Conservation (phyloP, 2,888 invertebrate species). For the Pseudanteris insignis region DNA sequence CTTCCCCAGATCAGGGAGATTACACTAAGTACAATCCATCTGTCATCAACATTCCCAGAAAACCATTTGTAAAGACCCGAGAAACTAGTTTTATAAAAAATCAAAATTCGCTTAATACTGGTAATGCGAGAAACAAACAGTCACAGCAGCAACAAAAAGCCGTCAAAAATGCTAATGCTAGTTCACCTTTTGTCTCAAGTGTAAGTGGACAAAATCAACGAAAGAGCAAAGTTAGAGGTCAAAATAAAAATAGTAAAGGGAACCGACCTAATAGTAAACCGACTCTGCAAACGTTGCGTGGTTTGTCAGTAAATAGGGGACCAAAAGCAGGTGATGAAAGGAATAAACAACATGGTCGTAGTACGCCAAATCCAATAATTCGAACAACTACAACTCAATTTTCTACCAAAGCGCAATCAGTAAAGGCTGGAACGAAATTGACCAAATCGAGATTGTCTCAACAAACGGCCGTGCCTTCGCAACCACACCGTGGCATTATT, state of each 20-base stretch:
- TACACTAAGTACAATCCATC: slow-evolving; percentile 58
- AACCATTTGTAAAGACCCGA: slow-evolving; percentile 56
- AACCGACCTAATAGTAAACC: slow-evolving; percentile 62
- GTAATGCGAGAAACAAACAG: slow-evolving; percentile 60
- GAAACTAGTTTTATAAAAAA: slow-evolving; percentile 54
- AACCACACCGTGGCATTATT: slow-evolving; percentile 62
- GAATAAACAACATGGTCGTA: slow-evolving; percentile 53
- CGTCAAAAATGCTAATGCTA: slow-evolving; percentile 68
- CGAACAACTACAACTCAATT: slow-evolving; percentile 45
- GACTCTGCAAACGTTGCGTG: slow-evolving; percentile 69
- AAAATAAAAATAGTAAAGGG: slow-evolving; percentile 61
- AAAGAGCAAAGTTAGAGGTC: slow-evolving; percentile 57
- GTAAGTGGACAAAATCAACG: slow-evolving; percentile 52
- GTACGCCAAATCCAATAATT: slow-evolving; percentile 51
- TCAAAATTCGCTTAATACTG: slow-evolving; percentile 51
- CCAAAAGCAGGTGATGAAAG: slow-evolving; percentile 51
- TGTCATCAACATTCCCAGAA: slow-evolving; percentile 52
- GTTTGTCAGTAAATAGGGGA: slow-evolving; percentile 64
- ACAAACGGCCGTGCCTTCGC: slow-evolving; percentile 54
- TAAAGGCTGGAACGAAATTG: slow-evolving; percentile 12
- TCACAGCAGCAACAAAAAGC: slow-evolving; percentile 66
- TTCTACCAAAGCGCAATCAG: slow-evolving; percentile 32
- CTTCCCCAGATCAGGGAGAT: slow-evolving; percentile 65
- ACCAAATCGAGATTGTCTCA: slow-evolving; percentile 47
- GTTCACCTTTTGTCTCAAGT: slow-evolving; percentile 52